Base-by-base conservation (phyloP, 2,888 invertebrate species). In the Anthrax anthrax region DNA sequence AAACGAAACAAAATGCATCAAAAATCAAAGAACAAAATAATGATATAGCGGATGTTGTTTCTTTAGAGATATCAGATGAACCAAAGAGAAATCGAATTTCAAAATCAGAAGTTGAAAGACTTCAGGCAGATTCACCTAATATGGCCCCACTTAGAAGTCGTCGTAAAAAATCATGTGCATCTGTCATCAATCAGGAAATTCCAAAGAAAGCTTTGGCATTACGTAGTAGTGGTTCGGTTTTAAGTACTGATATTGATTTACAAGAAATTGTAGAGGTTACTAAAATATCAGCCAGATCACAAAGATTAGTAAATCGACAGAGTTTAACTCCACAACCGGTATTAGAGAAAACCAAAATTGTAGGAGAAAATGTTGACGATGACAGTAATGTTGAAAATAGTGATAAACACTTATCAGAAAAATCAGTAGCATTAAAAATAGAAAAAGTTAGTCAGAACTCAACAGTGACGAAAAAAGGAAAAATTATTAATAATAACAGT, bases 281-380 rank as follows among this genome's bases (percentile, higher is more conserved):
- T 6, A 45, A 41, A 39, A 13, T 48, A 6, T 46, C 50, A 27
- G 50, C 51, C 17, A 37, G 51, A 17, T 50, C 51, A 10, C 47
- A 48, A 39, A 23, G 51, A 13, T 27, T 51, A 19, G 48, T 50
- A 2, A 51, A 48, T 45, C 27, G 51, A 10, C 42, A 43, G 13
- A 50, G 41, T 39, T 39, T 38, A 9, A 47, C 48, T 4, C 48
- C 48, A n/a, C 40, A 47, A 18, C 46, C 9, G 14, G 23, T n/a
- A 8, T 18, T n/a, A 8, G n/a, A 14, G 14, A 23, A 39, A 23
- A 14, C 39, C 6, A 19, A 23, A 19, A n/a, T n/a, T n/a, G n/a
- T n/a, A n/a, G n/a, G n/a, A n/a, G n/a, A n/a, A n/a, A n/a, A n/a
- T n/a, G 14, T 2, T 6, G 23, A 5, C 14, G 29, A 32, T 9